phyloP scores from a whole-genome alignment of 2,797 vertebrate genomes.

The Sebastes paucispinis region DNA sequence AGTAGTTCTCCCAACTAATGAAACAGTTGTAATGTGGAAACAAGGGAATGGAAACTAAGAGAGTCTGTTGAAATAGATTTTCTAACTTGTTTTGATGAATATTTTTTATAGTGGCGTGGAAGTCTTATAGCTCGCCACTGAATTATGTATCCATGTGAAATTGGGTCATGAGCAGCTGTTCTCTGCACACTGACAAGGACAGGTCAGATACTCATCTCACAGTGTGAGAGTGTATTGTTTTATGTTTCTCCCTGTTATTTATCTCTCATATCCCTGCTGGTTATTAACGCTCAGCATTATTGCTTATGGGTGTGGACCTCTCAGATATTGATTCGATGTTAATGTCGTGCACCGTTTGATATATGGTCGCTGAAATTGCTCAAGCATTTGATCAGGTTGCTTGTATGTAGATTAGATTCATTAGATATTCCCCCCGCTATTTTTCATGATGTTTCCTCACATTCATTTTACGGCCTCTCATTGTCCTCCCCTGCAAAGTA shows the following conservation, averaged over 20 bases:
- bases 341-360: constrained; percentile 77
- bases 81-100: constrained; percentile 65
- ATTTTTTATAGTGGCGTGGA: constrained; percentile 59
- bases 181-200: constrained; percentile 59
- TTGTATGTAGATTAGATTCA: constrained; percentile 80
- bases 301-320: constrained; percentile 61
- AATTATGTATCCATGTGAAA: constrained; percentile 71
- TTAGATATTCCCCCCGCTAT: constrained; percentile 73
- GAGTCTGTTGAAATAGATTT: constrained; percentile 38
- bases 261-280: constrained; percentile 52
- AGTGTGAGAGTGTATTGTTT: constrained; percentile 42
- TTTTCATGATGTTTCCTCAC: constrained; percentile 68
- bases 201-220: constrained; percentile 62
- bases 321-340: constrained; percentile 74
- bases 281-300: constrained; percentile 67
- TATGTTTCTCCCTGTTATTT: constrained; percentile 62
- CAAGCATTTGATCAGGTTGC: constrained; percentile 80
- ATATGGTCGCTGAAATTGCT: constrained; percentile 77
- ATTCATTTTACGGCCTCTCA: constrained; percentile 66
- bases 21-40: constrained; percentile 42
- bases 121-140: constrained; percentile 40
- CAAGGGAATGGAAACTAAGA: constrained; percentile 8
- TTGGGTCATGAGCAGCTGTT: constrained; percentile 67
- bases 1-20: constrained; percentile 52
- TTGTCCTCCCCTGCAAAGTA: constrained; percentile 67